These are phyloP conservation scores for Micoletzkya japonica DNA, from an alignment of 2,888 invertebrate genomes.

Conservation along the genomic window DNA sequence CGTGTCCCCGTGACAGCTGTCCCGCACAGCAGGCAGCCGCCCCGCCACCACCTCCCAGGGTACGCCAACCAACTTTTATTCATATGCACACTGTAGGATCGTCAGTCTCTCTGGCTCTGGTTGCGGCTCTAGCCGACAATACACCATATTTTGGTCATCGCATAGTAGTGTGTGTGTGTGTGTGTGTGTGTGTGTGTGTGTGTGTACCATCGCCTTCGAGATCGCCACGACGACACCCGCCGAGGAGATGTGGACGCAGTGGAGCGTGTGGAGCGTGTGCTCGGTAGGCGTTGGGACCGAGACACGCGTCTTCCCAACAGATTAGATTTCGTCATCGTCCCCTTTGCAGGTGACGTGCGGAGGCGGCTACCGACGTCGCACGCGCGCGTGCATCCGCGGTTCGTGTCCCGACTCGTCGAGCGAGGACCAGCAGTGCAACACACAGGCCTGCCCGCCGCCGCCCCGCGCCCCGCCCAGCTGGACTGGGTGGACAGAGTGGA, in stretches of 20 bases:
- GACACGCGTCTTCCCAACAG: not conserved
- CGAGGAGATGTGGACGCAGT: constrained; percentile 41
- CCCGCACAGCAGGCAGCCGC: constrained; percentile 26
- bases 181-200: too few species aligned
- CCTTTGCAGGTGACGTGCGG: constrained; percentile 50
- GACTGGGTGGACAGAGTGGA: constrained; percentile 42
- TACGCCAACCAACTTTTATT: not conserved
- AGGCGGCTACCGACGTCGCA: constrained; percentile 44
- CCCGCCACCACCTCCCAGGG: not conserved
- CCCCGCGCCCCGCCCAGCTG: constrained; percentile 31
- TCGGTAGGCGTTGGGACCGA: not conserved
- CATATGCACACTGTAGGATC: not conserved
- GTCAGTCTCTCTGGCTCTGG: not conserved
- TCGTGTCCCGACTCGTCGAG: constrained; percentile 51
- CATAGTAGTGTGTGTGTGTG: too few species aligned
- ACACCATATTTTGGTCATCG: too few species aligned
- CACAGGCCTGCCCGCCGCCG: constrained; percentile 44
- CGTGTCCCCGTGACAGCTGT: constrained; percentile 51
- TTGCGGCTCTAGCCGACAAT: not conserved
- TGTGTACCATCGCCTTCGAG: not conserved
- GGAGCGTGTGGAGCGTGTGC: constrained; percentile 51
- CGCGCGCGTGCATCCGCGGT: constrained; percentile 33
- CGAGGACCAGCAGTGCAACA: constrained; percentile 50
- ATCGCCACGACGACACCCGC: constrained; percentile 15
- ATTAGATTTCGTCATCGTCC: not conserved